phyloP scores from a whole-genome alignment of 2,797 vertebrate genomes.

The Myotis daubentonii region DNA sequence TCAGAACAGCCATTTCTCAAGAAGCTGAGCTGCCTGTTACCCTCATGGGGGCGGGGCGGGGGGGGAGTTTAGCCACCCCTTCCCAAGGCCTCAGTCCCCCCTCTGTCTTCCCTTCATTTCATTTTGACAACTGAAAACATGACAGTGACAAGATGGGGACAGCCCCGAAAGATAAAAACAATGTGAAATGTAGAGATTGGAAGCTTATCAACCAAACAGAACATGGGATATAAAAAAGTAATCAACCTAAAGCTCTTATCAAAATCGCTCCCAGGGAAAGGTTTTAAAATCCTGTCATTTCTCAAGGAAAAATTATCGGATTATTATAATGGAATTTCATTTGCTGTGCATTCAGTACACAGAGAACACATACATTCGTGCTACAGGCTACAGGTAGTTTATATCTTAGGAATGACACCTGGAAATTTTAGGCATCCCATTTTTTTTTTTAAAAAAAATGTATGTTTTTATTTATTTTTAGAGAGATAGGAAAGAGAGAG shows the following conservation, averaged over 20 bases:
- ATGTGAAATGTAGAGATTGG: slow-evolving; percentile 83
- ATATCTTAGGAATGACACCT: slow-evolving; percentile 35
- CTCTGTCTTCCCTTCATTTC: slow-evolving; percentile 43
- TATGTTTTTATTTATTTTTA: no score
- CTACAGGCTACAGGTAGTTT: not conserved
- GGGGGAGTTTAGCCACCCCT: slow-evolving; percentile 43
- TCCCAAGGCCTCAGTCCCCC: slow-evolving; percentile 7
- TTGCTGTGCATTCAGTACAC: slow-evolving; percentile 37
- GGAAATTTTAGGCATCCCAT: not conserved
- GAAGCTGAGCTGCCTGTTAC: slow-evolving; percentile 77
- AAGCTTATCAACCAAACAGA: slow-evolving; percentile 84
- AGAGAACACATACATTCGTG: not conserved
- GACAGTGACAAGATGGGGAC: slow-evolving; percentile 80
- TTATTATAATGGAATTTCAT: slow-evolving; percentile 80
- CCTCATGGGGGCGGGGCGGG: slow-evolving; percentile 27
- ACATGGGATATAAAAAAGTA: slow-evolving; percentile 83
- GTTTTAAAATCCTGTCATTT: slow-evolving; percentile 79
- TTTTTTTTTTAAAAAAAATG: not conserved
- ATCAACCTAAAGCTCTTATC: slow-evolving; percentile 87
- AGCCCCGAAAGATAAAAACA: slow-evolving; percentile 84
- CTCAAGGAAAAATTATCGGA: slow-evolving; percentile 80
- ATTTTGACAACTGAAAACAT: slow-evolving; percentile 65
- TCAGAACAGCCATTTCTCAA: slow-evolving; percentile 66
- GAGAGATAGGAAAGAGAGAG: no score
- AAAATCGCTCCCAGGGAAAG: slow-evolving; percentile 82